These are phyloP conservation scores for Zootermopsis nevadensis DNA, from an alignment of 2,888 invertebrate species.

Conservation along the genomic window DNA sequence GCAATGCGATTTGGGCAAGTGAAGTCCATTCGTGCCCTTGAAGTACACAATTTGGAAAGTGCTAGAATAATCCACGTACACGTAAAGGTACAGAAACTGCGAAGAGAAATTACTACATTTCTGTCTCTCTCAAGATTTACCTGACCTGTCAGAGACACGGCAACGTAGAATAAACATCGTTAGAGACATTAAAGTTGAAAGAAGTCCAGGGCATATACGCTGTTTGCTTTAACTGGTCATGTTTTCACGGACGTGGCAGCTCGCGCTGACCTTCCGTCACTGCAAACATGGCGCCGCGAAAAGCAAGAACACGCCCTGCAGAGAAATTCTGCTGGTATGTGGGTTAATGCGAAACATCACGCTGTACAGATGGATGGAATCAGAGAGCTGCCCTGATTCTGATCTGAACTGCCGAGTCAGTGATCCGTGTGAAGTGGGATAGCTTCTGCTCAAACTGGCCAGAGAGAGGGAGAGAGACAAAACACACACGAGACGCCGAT, in stretches of 20 bases:
- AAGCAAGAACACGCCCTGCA: background rate
- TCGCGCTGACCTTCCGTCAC: background rate
- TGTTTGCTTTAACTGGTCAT: background rate
- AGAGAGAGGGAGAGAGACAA: too few species aligned
- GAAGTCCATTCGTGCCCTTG: too few species aligned
- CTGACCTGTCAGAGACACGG: background rate
- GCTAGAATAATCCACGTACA: background rate
- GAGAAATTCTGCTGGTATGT: background rate
- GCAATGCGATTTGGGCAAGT: too few species aligned
- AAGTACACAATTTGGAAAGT: too few species aligned
- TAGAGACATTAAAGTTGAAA: background rate
- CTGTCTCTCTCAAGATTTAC: background rate
- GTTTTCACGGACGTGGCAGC: background rate
- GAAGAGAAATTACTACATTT: background rate
- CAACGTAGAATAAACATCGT: too few species aligned
- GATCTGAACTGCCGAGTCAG: too few species aligned
- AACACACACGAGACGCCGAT: background rate
- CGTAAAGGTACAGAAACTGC: background rate
- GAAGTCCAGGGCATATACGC: background rate
- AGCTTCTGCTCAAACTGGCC: too few species aligned
- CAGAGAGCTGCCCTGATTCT: too few species aligned
- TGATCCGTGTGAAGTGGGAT: too few species aligned
- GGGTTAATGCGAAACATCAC: too few species aligned
- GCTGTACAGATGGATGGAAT: too few species aligned
- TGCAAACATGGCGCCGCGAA: background rate